Conservation (phyloP, 2,888 invertebrate species). For the Lasioglossum lativentre region DNA sequence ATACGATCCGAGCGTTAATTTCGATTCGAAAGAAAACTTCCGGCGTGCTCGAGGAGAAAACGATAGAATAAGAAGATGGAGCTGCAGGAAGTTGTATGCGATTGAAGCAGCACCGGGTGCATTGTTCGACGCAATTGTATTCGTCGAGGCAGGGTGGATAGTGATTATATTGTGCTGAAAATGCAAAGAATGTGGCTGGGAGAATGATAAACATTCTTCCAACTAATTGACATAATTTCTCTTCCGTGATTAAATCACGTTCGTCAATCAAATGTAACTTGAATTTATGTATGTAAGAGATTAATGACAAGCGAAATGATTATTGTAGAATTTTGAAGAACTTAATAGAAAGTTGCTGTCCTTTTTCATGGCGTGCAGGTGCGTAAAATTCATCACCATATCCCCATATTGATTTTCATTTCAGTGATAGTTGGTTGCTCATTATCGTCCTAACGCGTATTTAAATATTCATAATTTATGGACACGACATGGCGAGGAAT, state of each 20-base stretch:
- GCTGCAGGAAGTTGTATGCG: slow-evolving; percentile 36
- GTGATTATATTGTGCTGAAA: slow-evolving; percentile 26
- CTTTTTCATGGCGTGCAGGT: not conserved
- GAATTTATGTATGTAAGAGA: not conserved
- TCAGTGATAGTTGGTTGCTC: not conserved
- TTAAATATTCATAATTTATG: slow-evolving; percentile 8
- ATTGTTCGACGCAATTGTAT: slow-evolving; percentile 60
- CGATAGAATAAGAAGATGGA: slow-evolving; percentile 48
- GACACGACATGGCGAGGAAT: not conserved
- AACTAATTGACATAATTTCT: not conserved
- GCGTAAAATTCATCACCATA: not conserved
- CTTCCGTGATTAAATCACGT: not conserved
- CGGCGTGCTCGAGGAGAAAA: not conserved
- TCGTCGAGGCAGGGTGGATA: slow-evolving; percentile 39
- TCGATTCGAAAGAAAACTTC: not conserved
- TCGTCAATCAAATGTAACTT: not conserved
- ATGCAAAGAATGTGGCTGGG: slow-evolving; percentile 47
- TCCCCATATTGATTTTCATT: not conserved
- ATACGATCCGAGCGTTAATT: not conserved
- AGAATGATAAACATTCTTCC: not conserved
- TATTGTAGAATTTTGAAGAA: not conserved
- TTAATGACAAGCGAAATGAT: not conserved
- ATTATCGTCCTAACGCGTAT: not conserved
- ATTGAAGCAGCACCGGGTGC: slow-evolving; percentile 34
- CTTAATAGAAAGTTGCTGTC: not conserved